Evolutionary conservation across 1,140 invertebrate genomes (phyloP), one percentile per base, ranked within the genome.

Genomic region (Eurosta solidaginis): DNA sequence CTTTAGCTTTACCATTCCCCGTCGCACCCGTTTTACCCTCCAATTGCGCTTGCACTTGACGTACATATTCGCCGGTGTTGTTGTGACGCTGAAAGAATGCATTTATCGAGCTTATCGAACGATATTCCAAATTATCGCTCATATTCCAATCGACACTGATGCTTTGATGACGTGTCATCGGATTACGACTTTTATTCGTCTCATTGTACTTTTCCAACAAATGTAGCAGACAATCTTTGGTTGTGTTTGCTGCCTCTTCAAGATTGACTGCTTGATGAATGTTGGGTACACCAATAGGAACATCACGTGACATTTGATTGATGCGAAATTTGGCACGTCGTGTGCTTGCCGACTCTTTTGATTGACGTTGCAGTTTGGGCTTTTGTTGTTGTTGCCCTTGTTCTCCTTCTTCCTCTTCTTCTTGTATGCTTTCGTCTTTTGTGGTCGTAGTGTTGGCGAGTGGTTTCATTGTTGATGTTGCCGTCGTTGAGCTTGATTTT

Each of bases 171-270:
- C 86, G 68, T 0, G 82, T 83, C 52, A 86, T 36, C 0, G 84
- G 83, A 80, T 86, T 87, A 40, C 82, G 82, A 22, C 80, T 81
- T 36, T 87, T 83, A 9, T 63, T 68, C 1, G 83, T 89, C 59
- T 93, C 92, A 2, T 92, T 92, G 92, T 93, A 94, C 84, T 94
- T 93, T 77, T 93, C 92, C 42, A 95, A 83, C 50, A 95, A 86
- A 85, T 93, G 91, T 22, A 94, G 83, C 36, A 95, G 84, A 22
- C 94, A 88, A 83, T 94, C 92, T 86, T 94, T 94, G 10, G 93
- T 93, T 79, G 91, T 92, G 78, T 91, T 91, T 7, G 91, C 91
- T 33, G 91, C 91, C 83, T 91, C 90, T 79, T 89, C 88, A 59
- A 87, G 82, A 76, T 91, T 91, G 77, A 91, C 90, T 10, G 88